phyloP scores from a whole-genome alignment of 1,140 invertebrate species.

The Scaptomyza graminum region DNA sequence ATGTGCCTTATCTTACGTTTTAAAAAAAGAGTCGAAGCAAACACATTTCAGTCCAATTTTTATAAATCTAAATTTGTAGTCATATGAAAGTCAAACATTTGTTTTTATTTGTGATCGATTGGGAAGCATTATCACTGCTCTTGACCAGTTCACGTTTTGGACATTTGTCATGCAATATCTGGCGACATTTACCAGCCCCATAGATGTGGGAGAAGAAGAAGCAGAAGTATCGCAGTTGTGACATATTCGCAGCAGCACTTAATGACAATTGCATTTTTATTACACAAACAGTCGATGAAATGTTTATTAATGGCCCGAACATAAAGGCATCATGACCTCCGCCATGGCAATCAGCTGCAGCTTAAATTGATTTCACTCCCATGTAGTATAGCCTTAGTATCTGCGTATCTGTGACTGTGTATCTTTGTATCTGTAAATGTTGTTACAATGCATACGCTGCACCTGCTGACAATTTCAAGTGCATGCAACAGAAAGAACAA shows the following conservation, averaged over 20 bases:
- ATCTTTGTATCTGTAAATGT: slow-evolving; percentile 46
- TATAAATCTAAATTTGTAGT: no score
- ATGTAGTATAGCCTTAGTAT: slow-evolving; percentile 19
- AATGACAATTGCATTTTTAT: slow-evolving; percentile 83
- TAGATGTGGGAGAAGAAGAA: slow-evolving; percentile 9
- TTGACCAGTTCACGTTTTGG: slow-evolving; percentile 33
- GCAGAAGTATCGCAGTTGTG: slow-evolving; percentile 47
- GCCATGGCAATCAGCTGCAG: slow-evolving; percentile 51
- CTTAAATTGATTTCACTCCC: slow-evolving; percentile 69
- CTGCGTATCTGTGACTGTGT: slow-evolving; percentile 13
- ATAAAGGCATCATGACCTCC: slow-evolving; percentile 60
- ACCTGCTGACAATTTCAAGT: slow-evolving; percentile 84
- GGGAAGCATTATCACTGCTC: slow-evolving; percentile 27
- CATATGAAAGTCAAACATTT: neutral
- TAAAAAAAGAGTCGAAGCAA: no score
- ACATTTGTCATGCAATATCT: slow-evolving; percentile 26
- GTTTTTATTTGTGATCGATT: slow-evolving; percentile 15
- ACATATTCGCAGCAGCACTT: slow-evolving; percentile 53
- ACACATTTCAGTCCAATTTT: no score
- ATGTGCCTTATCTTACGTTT: no score
- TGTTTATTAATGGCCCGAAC: slow-evolving; percentile 77
- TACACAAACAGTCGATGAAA: slow-evolving; percentile 77
- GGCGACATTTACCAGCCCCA: slow-evolving; percentile 27
- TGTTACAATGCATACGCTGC: slow-evolving; percentile 71
- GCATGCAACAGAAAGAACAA: slow-evolving; percentile 66